A percentile compares a stretch with the other conserved stretches of the same genome.
phyloP scores from a whole-genome alignment of 2,888 invertebrate species.

The Nemapogon koenigi region DNA sequence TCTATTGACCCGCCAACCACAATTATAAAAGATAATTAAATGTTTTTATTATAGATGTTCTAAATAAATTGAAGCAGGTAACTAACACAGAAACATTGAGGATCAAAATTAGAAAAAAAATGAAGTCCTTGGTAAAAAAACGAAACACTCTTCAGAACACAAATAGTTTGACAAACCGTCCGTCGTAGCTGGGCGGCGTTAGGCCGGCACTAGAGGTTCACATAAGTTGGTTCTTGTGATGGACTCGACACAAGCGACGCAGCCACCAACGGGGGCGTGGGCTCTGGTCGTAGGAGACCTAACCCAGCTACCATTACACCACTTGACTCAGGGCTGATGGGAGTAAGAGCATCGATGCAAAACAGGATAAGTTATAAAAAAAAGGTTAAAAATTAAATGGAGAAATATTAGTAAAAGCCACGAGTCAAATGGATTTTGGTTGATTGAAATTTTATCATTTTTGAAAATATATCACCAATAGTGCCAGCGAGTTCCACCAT shows the following conservation, averaged over 20 bases:
- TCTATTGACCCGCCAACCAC: too few species aligned
- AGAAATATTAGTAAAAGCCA: conserved; percentile 9
- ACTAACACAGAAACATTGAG: too few species aligned
- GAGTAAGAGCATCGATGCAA: conserved; percentile 1
- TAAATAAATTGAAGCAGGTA: too few species aligned
- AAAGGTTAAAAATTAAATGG: conserved; percentile 17
- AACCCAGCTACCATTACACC: conserved; percentile 61
- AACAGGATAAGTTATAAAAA: background rate
- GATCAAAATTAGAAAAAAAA: too few species aligned
- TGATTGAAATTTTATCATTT: conserved; percentile 20
- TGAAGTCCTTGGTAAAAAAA: too few species aligned
- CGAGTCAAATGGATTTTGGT: conserved; percentile 48
- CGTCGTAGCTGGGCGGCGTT: conserved; percentile 40
- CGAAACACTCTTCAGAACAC: too few species aligned
- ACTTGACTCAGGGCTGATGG: conserved; percentile 60
- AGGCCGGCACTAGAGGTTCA: conserved; percentile 84
- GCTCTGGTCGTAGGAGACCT: conserved; percentile 60
- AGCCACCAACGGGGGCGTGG: conserved; percentile 48
- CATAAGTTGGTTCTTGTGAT: conserved; percentile 91
- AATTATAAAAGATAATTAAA: too few species aligned
- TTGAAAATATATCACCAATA: conserved; percentile 45
- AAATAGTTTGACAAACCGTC: conserved; percentile 32
- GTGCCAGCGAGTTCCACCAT: conserved; percentile 56
- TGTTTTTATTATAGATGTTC: too few species aligned
- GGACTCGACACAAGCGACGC: conserved; percentile 61